Base-by-base conservation (phyloP, 2,113 vertebrate species). In the Chaetodon auriga region DNA sequence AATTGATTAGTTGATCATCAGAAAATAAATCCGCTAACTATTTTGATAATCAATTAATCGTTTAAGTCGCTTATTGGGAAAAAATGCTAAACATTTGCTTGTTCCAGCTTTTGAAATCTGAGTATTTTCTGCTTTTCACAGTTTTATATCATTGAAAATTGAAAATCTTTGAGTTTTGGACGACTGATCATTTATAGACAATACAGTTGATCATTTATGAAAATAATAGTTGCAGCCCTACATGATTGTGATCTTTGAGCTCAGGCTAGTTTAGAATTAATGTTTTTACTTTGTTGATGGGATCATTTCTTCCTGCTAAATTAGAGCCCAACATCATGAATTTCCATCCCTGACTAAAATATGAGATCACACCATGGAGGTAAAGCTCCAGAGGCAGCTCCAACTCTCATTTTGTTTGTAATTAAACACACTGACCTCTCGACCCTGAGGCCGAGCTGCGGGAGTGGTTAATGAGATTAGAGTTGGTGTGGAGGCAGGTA, bases 401-500 rank as follows among this genome's bases (percentile, higher is more conserved):
- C 16, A 30, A 10, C 58, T 80, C 53, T 74, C 60, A 53, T 66
- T 82, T 73, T 68, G 76, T 87, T 85, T 80, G 71, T 81, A 78
- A 80, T 79, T 68, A 68, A 84, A 81, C 75, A 72, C 75, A 6
- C 7, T 84, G 84, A 86, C 91, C 89, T 76, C 82, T 78, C 68
- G 58, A 90, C 88, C 88, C 83, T 7, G 19, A 53, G 79, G 88
- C 87, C 65, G 41, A 55, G 88, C 82, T 83, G 83, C 87, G 85
- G 89, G 78, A 85, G 84, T 75, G 69, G 78, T 74, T 94, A 95
- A 94, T 93, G 91, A 94, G 92, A 93, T 95, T 95, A 95, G 60
- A 74, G 76, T 38, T 85, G 80, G 77, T 84, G 82, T 86, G 86
- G 78, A 88, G 87, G 89, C 87, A 85, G 87, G 92, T 91, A 94